These are phyloP conservation scores for Agrochola lychnidis DNA, from an alignment of 2,888 invertebrate species.

Conservation along the genomic window DNA sequence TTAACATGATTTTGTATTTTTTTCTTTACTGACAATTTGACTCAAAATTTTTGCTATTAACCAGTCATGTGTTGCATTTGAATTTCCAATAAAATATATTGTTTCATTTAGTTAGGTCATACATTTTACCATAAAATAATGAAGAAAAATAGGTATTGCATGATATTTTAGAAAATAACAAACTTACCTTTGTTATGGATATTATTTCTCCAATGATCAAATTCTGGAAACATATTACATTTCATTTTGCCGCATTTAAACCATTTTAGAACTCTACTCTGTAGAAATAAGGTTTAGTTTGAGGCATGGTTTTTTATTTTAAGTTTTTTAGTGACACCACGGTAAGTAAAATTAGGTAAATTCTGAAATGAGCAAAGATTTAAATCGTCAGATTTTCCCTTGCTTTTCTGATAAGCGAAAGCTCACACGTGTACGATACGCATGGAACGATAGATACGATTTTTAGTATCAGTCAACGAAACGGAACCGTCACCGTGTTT, in stretches of 20 bases:
- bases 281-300: constrained; percentile 1
- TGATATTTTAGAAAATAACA: constrained; percentile 21
- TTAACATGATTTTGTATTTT: constrained; percentile 59
- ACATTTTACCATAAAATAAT: background rate
- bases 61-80: constrained; percentile 49
- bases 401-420: background rate
- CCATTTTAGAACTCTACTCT: constrained; percentile 41
- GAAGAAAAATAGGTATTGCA: constrained; percentile 29
- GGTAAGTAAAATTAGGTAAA: constrained; percentile 52
- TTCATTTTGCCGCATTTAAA: constrained; percentile 34
- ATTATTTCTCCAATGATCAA: background rate
- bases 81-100: constrained; percentile 7
- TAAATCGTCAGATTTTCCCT: background rate
- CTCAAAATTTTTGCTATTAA: constrained; percentile 44
- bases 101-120: constrained; percentile 1
- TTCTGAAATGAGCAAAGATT: constrained; percentile 2
- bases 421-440: background rate
- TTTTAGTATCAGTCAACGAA: background rate
- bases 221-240: constrained; percentile 10
- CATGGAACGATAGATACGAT: background rate
- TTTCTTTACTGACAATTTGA: constrained; percentile 56
- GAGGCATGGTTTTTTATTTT: constrained; percentile 27
- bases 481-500: background rate
- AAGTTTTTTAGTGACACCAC: constrained; percentile 9
- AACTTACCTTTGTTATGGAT: background rate